Evolutionary conservation across 2,888 invertebrate genomes (phyloP).

Genomic region (Xestia c-nigrum): DNA sequence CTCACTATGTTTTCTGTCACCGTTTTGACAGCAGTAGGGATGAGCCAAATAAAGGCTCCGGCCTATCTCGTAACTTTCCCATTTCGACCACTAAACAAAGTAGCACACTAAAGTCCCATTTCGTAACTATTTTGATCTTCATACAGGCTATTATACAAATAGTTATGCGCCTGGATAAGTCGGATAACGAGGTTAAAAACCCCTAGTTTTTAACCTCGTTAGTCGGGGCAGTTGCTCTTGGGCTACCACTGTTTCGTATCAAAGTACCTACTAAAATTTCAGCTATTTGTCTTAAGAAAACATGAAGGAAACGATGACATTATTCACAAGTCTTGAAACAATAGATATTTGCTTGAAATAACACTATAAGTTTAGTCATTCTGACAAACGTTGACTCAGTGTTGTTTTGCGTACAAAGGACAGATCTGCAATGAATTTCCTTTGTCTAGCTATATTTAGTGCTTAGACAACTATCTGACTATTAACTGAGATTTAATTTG

Average conservation of each 20-base stretch:
- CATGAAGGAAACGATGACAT: conserved; percentile 21
- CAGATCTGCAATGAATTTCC: conserved; percentile 1
- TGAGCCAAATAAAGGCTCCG: not conserved
- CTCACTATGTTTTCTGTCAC: not conserved
- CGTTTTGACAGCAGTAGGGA: not conserved
- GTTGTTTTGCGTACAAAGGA: conserved; percentile 17
- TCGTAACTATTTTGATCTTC: too few species aligned
- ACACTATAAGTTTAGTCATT: conserved; percentile 10
- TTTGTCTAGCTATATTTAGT: conserved; percentile 23
- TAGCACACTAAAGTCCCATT: too few species aligned
- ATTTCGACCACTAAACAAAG: too few species aligned
- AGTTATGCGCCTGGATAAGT: not conserved
- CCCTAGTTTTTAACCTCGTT: not conserved
- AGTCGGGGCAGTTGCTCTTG: not conserved
- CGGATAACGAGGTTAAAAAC: too few species aligned
- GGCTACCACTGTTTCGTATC: too few species aligned
- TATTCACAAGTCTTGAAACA: conserved; percentile 14
- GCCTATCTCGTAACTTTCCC: too few species aligned
- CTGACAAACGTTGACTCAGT: conserved; percentile 28
- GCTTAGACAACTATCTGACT: conserved; percentile 1
- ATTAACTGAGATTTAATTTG: conserved; percentile 15
- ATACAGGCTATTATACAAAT: not conserved
- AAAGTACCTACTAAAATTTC: not conserved
- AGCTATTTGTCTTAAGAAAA: conserved; percentile 5
- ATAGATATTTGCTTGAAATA: conserved; percentile 22